Evolutionary conservation across 2,797 vertebrate species (phyloP), one percentile per base, ranked within the genome.

Genomic region (Catostomus latipinnis): DNA sequence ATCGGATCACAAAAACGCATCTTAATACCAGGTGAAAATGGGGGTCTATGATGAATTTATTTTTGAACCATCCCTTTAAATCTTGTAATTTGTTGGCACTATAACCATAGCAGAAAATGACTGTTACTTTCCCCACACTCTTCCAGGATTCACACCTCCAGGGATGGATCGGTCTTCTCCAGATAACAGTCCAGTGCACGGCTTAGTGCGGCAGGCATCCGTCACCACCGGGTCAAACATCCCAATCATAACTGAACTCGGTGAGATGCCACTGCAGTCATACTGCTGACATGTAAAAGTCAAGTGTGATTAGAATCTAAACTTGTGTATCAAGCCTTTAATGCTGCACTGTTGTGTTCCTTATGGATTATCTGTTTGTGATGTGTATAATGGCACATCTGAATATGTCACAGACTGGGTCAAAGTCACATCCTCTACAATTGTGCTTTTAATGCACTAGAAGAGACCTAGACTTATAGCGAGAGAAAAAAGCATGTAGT

Each of bases 231-330:
- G 98, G 85, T 93, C 96, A 88, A 98, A 98, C 91, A 99, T 99
- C 93, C 98, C 98, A 83, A 99, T 99, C 91, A 99, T 99, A 91
- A 99, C 98, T 84, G 98, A 99, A 88, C 94, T 99, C 89, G 98
- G 98, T 99, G 95, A 95, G 91, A 72, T 54, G 8, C n/a, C 6
- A 71, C 16, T 58, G 45, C 70, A 57, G 34, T 61, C 8, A 5
- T 5, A 13, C 34, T 34, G 9, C 71, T 57, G 8, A 71, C 71
- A 66, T 76, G 80, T 66, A 71, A 79, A 72, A 68, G 63, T 74
- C 54, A 52, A 74, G 50, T 86, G 69, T 68, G 74, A 66, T 84
- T 78, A 71, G 71, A 78, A 78, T 81, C 79, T 81, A 78, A 84
- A 78, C 79, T 50, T 67, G 8, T 18, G 14, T 49, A 43, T 71